phyloP scores from a whole-genome alignment of 2,888 invertebrate species.

The Drosophila setosimentum region DNA sequence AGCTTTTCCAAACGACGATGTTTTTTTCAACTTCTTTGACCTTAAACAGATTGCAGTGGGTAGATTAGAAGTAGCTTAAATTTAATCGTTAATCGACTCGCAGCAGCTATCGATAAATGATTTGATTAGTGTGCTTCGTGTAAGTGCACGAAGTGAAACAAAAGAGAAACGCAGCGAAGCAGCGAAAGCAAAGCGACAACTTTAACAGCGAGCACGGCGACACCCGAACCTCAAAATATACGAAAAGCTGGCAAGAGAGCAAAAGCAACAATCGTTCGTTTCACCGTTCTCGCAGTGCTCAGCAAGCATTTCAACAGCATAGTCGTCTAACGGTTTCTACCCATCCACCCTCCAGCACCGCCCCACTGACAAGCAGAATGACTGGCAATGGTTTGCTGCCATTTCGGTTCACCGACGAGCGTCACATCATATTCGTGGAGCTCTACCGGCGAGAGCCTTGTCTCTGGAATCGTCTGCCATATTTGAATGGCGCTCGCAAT shows the following conservation, averaged over 20 bases:
- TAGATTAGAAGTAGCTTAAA: neutral
- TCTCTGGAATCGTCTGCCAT: conserved; percentile 57
- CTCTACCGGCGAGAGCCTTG: conserved; percentile 71
- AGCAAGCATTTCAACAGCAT: conserved; percentile 35
- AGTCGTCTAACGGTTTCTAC: conserved; percentile 40
- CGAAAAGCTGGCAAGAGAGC: conserved; percentile 31
- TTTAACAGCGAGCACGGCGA: conserved; percentile 21
- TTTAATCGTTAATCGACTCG: conserved; percentile 5
- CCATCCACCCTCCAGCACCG: neutral
- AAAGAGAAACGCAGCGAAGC: neutral
- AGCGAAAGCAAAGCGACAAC: conserved; percentile 23
- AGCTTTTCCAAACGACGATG: neutral
- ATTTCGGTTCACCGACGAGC: conserved; percentile 67
- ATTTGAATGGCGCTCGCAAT: conserved; percentile 36
- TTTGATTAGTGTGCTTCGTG: neutral
- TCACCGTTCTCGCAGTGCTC: conserved; percentile 28
- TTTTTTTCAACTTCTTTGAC: neutral
- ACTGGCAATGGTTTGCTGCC: conserved; percentile 20
- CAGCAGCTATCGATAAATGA: conserved; percentile 19
- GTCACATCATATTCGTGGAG: conserved; percentile 59
- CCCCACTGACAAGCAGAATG: conserved; percentile 13
- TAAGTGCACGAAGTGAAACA: neutral
- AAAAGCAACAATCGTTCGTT: conserved; percentile 19
- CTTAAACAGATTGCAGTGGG: neutral
- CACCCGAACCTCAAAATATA: conserved; percentile 23